Evolutionary conservation across 2,113 vertebrate species (phyloP), one percentile per base, ranked within the genome.

Genomic region (Phylloscopus trochilus): DNA sequence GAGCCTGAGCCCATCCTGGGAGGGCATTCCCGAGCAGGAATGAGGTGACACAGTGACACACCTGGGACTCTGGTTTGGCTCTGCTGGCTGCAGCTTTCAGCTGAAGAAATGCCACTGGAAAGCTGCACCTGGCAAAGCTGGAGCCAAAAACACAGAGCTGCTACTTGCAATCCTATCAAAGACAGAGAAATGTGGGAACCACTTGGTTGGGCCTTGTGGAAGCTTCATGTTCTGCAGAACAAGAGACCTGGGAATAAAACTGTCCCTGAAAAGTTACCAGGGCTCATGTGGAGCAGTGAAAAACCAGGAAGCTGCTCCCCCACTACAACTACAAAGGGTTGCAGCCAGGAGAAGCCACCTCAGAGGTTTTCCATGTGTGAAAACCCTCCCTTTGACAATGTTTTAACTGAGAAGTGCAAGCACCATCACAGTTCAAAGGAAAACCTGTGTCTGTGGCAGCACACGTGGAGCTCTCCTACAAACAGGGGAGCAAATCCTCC

Each of bases 261-360:
- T 37, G 21, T 18, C 39, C 53, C 7, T 55, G 31, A 17, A 17
- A 14, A 44, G 24, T 8, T 6, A 30, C 7, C 23, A 19, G 62
- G 55, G 27, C 11, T 58, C 20, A 14, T 3, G 28, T 2, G 30
- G 31, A 87, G 51, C 47, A 46, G 30, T 7, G 47, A 33, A 56
- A 75, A 58, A 6, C 1, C 69, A 68, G 83, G 35, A 46, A 63
- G 35, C 53, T 41, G 44, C 0, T 0, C 21, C 55, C 7, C 0
- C 1, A 18, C 4, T 31, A 52, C 60, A 83, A 4, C 46, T 47
- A 39, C 21, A 4, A 56, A 10, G 39, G 30, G n/a, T 2, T 53
- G 18, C 5, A 58, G 63, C 9, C 86, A 46, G 4, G 31, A 89
- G 37, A 31, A 87, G 46, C 4, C 33, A 46, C 37, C n/a, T 16